Evolutionary conservation across 2,113 vertebrate species (phyloP), one percentile per base, ranked within the genome.

Genomic region (Rhipidura dahli): DNA sequence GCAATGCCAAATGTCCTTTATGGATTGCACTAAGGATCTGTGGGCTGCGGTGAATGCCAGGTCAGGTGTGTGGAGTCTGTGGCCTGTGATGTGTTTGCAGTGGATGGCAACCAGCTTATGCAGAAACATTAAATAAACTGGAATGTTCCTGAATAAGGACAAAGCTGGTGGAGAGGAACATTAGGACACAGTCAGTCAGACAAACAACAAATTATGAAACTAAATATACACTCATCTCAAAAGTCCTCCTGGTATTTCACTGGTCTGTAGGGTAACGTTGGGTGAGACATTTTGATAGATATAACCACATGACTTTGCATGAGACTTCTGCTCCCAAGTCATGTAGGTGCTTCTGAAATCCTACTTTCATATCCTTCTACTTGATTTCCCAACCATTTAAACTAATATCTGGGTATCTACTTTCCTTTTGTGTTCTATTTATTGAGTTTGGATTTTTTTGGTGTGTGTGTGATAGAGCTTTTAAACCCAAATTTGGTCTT

Each of bases 1-100:
- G 94, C 86, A 69, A 90, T 82, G 92, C 96, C 96, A 97, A 97
- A 96, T 97, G 96, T 96, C 94, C 96, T 96, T 94, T 93, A 94
- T 93, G 93, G 88, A 30, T 93, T 44, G 16, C 71, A 56, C 49
- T 81, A 33, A 18, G 90, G 7, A 60, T 92, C 83, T 90, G 91
- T n/a, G 83, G 79, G 79, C 83, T 79, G 88, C 57, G 82, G 51
- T 30, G 84, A 95, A 97, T 96, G 90, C 88, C 86, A 96, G 92
- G 96, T 96, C 96, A 93, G 96, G 96, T 93, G 94, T 72, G 18
- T 18, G 65, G 80, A 96, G 68, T 73, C 85, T 84, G 60, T 86
- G 89, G 84, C 47, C 71, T 88, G 91, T 86, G 90, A 89, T 93
- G 92, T 78, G 60, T 42, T 94, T 90, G 96, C 79, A 15, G 83